Conservation (phyloP, 2,797 vertebrate genomes). For the Martes flavigula region DNA sequence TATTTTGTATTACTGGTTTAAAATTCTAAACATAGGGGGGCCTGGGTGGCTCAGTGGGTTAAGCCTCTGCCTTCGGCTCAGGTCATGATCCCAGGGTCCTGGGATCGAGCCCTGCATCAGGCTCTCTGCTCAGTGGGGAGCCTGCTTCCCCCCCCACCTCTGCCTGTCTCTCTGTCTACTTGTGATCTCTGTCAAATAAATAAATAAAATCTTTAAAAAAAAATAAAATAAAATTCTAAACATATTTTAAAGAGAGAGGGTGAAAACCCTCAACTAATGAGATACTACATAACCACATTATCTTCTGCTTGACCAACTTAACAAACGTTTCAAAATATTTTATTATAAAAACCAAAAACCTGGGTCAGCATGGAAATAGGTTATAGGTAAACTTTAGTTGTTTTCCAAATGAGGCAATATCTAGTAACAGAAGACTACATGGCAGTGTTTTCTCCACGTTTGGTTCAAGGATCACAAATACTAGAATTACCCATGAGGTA, state of each 20-base stretch:
- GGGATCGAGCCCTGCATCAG: too few relatives aligned
- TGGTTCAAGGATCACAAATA: neutral
- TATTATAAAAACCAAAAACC: neutral
- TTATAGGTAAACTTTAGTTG: neutral
- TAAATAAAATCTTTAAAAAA: too few relatives aligned
- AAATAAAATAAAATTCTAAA: neutral
- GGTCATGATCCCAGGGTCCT: too few relatives aligned
- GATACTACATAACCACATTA: neutral
- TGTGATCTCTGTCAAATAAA: too few relatives aligned
- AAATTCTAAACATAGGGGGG: neutral
- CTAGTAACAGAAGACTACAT: neutral
- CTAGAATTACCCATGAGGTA: neutral
- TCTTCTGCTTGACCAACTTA: neutral
- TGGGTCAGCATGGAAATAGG: neutral
- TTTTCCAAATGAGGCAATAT: neutral
- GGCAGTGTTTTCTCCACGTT: neutral
- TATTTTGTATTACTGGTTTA: neutral
- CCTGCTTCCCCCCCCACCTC: too few relatives aligned
- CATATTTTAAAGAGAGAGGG: neutral
- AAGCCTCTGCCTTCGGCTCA: too few relatives aligned
- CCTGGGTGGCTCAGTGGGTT: too few relatives aligned
- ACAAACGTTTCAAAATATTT: constrained; percentile 35
- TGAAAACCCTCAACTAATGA: neutral
- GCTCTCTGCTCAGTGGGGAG: too few relatives aligned
- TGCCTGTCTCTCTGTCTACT: too few relatives aligned